Conservation (phyloP, 2,888 invertebrate genomes). For the Ptychoptera albimana region DNA sequence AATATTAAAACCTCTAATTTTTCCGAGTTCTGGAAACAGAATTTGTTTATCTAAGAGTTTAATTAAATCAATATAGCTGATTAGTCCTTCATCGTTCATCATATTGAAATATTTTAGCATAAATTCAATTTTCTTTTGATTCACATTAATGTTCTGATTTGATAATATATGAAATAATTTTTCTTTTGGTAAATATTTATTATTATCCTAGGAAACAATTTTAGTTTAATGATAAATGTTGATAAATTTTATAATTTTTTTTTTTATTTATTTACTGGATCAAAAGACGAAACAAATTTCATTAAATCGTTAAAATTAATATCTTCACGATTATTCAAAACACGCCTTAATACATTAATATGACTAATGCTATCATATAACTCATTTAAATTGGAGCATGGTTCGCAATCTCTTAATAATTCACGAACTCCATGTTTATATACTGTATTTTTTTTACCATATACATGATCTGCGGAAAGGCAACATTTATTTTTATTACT, state of each 20-base stretch:
- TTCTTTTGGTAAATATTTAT: not conserved
- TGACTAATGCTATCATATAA: not conserved
- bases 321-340: not conserved
- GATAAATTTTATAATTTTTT: too few species aligned
- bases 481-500: too few species aligned
- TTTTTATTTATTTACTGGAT: not conserved
- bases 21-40: not conserved
- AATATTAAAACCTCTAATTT: not conserved
- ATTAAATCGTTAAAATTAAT: not conserved
- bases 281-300: not conserved
- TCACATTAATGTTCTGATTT: not conserved
- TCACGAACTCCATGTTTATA: not conserved
- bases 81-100: not conserved
- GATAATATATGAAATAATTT: not conserved
- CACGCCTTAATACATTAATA: not conserved
- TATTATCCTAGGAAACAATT: not conserved
- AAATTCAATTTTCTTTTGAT: not conserved
- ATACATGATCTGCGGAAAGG: not conserved
- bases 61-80: not conserved
- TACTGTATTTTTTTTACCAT: not conserved
- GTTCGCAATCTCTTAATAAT: not conserved
- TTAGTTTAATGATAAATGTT: not conserved
- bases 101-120: not conserved
- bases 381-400: not conserved
- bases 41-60: not conserved